These are phyloP conservation scores for Acropternis orthonyx DNA, from an alignment of 2,797 vertebrate species.

Conservation along the genomic window DNA sequence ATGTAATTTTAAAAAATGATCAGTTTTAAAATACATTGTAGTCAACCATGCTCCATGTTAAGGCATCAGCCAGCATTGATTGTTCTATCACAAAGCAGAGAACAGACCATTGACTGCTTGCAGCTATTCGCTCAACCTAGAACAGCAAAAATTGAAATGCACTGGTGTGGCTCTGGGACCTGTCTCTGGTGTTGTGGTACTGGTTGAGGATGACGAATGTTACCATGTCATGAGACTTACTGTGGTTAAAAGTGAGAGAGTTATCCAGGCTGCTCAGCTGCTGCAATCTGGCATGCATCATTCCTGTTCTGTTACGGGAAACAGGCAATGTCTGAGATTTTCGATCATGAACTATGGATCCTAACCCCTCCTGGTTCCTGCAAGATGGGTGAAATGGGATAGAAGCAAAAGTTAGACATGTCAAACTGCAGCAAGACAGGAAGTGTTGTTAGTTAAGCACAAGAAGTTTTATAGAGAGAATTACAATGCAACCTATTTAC, in stretches of 20 bases:
- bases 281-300: constrained; percentile 94
- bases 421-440: constrained; percentile 74
- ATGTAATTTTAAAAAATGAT: background rate
- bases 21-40: background rate
- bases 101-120: constrained; percentile 27
- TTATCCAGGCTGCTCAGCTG: constrained; percentile 95
- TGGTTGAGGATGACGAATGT: constrained; percentile 73
- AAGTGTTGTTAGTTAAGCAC: constrained; percentile 83
- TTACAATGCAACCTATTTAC: constrained; percentile 16
- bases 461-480: constrained; percentile 40
- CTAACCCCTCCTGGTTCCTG: constrained; percentile 94
- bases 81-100: constrained; percentile 27
- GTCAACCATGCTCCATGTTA: constrained; percentile 65
- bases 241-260: constrained; percentile 95
- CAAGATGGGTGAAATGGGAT: constrained; percentile 85
- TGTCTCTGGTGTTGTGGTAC: constrained; percentile 71
- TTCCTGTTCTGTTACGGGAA: constrained; percentile 97
- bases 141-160: constrained; percentile 67
- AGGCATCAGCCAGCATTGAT: constrained; percentile 47
- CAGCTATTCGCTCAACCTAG: constrained; percentile 50
- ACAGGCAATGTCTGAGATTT: constrained; percentile 98
- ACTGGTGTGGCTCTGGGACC: constrained; percentile 64
- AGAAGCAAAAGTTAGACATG: constrained; percentile 82
- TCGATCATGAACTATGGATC: constrained; percentile 90
- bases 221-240: constrained; percentile 85